phyloP scores from a whole-genome alignment of 1,140 invertebrate species.

The Neuroterus valhalla region DNA sequence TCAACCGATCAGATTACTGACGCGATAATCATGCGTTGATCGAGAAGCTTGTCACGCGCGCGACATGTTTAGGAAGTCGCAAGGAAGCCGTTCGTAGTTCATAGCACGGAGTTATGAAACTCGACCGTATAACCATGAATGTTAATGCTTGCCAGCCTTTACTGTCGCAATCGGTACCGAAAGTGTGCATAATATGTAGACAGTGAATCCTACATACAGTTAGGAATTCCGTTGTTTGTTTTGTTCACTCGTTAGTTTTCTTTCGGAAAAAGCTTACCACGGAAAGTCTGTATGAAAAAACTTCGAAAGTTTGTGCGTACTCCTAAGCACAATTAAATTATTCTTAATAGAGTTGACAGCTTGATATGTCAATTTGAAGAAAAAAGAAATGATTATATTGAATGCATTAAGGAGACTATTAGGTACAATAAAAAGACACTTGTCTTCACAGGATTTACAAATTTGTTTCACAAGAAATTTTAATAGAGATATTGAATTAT shows the following conservation, averaged over 20 bases:
- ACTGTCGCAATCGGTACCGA: conserved; percentile 29
- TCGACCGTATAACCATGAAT: conserved; percentile 52
- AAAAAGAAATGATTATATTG: too few species aligned
- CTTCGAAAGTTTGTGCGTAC: too few species aligned
- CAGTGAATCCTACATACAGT: conserved; percentile 17
- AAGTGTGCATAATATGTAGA: conserved; percentile 30
- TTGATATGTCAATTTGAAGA: too few species aligned
- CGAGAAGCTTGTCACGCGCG: conserved; percentile 55
- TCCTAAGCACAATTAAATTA: too few species aligned
- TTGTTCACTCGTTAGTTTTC: background rate
- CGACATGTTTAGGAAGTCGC: conserved; percentile 55
- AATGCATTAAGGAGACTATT: too few species aligned
- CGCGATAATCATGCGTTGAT: conserved; percentile 41
- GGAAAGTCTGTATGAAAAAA: background rate
- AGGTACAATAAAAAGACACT: too few species aligned
- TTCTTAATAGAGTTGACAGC: too few species aligned
- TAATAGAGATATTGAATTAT: too few species aligned
- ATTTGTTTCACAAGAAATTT: too few species aligned
- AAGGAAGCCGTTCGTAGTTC: conserved; percentile 36
- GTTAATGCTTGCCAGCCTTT: conserved; percentile 47
- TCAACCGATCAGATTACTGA: conserved; percentile 34
- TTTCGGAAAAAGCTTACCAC: background rate
- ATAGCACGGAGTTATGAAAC: conserved; percentile 51
- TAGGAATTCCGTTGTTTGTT: conserved; percentile 31
- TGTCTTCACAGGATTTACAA: too few species aligned